Evolutionary conservation across 2,113 vertebrate species (phyloP), one percentile per base, ranked within the genome.

Genomic region (Apus apus): DNA sequence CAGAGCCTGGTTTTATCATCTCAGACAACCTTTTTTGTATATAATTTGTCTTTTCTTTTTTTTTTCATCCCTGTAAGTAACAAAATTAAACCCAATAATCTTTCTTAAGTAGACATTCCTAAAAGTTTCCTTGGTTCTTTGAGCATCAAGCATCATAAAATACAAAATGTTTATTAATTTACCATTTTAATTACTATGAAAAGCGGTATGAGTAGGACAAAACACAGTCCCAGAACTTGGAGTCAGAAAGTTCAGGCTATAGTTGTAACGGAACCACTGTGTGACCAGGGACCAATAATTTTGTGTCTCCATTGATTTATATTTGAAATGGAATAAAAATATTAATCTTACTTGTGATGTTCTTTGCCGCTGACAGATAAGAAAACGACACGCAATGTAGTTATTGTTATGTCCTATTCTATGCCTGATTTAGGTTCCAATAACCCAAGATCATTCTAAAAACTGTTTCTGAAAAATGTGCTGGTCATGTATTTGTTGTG

Each of bases 241-340:
- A 80, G 21, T 40, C 15, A 61, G 29, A 53, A 57, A 53, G 32
- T 40, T 8, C 53, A 72, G 48, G 34, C 13, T 29, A 10, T 51
- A 34, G 67, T 77, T 76, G 25, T 46, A 77, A 57, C 5, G 43
- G 48, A 72, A 67, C 13, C 18, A 53, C 65, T 40, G 25, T 29
- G 29, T 36, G 54, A 27, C 15, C 6, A 57, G 1, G 2, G 25
- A 71, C 23, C 8, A 21, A 51, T 13, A 4, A 19, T 29, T 89
- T 72, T 3, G 1, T 85, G 51, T 32, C 46, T n/a, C 30, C 0
- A 0, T 17, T 38, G 38, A 10, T 65, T 70, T 60, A n/a, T 6
- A 16, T 79, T 54, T 79, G 54, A 94, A 74, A n/a, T 19, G 43
- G 30, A 54, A 21, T 36, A 58, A 58, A 15, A 67, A 36, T 15